Evolutionary conservation across 2,888 invertebrate genomes (phyloP).

Genomic region (Drosophila tanythrix): DNA sequence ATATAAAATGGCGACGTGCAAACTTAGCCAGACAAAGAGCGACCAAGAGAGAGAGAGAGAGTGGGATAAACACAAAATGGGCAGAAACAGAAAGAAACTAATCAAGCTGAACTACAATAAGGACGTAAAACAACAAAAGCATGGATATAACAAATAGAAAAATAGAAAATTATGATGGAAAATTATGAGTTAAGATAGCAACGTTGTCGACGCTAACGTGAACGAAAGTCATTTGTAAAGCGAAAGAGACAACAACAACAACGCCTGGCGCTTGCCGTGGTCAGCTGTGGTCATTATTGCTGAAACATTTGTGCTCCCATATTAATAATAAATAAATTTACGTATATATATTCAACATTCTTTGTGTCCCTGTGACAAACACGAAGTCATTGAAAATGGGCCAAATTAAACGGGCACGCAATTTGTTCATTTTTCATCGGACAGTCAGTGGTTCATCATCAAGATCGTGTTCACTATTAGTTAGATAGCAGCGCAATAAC

Average conservation of each 20-base stretch:
- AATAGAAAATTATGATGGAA: conserved; percentile 72
- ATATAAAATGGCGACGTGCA: conserved; percentile 39
- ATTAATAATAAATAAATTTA: conserved; percentile 54
- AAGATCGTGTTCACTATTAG: conserved; percentile 7
- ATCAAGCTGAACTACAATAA: conserved; percentile 53
- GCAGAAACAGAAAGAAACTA: conserved; percentile 47
- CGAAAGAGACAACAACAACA: conserved; percentile 26
- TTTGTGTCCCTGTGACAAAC: conserved; percentile 5
- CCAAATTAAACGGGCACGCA: conserved; percentile 54
- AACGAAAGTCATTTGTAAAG: conserved; percentile 66
- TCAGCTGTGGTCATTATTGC: conserved; percentile 58
- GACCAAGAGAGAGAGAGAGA: neutral
- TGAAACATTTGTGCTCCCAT: conserved; percentile 26
- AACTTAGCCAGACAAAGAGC: conserved; percentile 6
- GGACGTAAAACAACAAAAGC: conserved; percentile 28
- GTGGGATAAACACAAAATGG: neutral
- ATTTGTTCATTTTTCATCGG: conserved; percentile 58
- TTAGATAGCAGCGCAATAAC: conserved; percentile 10
- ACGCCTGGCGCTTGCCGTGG: conserved; percentile 34
- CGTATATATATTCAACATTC: conserved; percentile 23
- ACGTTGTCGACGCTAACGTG: conserved; percentile 58
- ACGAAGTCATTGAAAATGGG: conserved; percentile 36
- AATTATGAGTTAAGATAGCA: conserved; percentile 70
- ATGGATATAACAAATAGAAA: conserved; percentile 64
- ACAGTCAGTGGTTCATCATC: conserved; percentile 10